Evolutionary conservation across 2,888 invertebrate genomes (phyloP), one percentile per base, ranked within the genome.

Genomic region (Platycnemis pennipes): DNA sequence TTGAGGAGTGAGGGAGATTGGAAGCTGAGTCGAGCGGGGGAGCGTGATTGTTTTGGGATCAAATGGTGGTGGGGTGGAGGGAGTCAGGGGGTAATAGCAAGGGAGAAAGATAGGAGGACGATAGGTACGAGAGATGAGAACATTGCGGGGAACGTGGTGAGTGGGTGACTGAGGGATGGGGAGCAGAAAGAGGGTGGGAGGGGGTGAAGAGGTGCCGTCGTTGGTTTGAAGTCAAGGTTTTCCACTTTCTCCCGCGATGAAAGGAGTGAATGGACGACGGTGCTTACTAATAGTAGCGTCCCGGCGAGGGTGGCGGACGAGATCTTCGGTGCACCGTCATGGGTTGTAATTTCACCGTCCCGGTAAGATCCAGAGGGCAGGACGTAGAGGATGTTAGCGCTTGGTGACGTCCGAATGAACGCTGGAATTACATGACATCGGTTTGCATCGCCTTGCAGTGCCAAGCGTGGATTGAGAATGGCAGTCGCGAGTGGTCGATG

Each of bases 211-310:
- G n/a, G 46, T 31, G 63, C 49, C 37, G 63, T 26, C 16, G 37
- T 63, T 44, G 22, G 91, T 91, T 91, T 31, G 91, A 69, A 91
- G 91, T 91, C 91, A 91, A 91, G 91, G 91, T 91, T 91, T 91
- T 44, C 91, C 63, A 63, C 91, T 91, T 91, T 91, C 91, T 91
- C 91, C 63, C 53, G 89, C 89, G 89, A 89, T 42, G 91, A 69
- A 42, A 44, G 56, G 56, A 91, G 91, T n/a, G 91, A 69, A 63
- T 56, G 89, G n/a, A 89, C 56, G 56, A 37, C 8, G 44, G 45
- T 91, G 63, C 63, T 63, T 77, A 77, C 37, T 16, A 77, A 11
- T 77, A 77, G 77, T 4, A 1, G 77, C 7, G 11, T 11, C 77
- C 77, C 37, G 77, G 37, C 7, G 37, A 77, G 37, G 26, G 37